A percentile compares a stretch with the other conserved stretches of the same genome.
These are phyloP conservation scores for Hippopotamyrus pictus DNA, from an alignment of 2,797 vertebrate genomes.

Conservation along the genomic window DNA sequence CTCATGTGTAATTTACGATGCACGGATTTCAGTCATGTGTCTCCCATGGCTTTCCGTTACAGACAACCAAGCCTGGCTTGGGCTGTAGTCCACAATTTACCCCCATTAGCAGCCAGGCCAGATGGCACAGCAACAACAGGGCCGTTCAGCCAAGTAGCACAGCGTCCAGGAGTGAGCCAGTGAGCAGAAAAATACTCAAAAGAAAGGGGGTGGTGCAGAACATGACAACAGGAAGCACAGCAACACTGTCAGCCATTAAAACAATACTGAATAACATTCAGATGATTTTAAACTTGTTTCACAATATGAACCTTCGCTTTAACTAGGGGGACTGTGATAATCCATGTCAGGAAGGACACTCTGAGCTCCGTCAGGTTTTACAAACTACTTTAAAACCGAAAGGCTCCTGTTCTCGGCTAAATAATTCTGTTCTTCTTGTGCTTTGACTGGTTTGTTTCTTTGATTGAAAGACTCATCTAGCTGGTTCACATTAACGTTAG, in stretches of 20 bases:
- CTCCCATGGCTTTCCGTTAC: not conserved
- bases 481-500: not conserved
- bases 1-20: not conserved
- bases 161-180: not conserved
- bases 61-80: not conserved
- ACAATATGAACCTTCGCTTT: not conserved
- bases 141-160: not conserved
- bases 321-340: not conserved
- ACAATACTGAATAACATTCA: not conserved
- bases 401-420: not conserved
- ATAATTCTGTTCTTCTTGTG: not conserved
- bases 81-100: slow-evolving; percentile 2
- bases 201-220: not conserved
- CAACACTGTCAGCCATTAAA: not conserved
- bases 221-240: not conserved
- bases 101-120: slow-evolving; percentile 17
- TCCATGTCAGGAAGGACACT: not conserved
- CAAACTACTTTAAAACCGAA: not conserved
- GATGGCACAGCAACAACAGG: slow-evolving; percentile 10
- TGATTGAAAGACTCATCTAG: not conserved
- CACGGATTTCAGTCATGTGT: not conserved
- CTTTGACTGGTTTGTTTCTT: not conserved
- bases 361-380: not conserved
- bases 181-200: not conserved
- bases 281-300: not conserved